phyloP scores from a whole-genome alignment of 2,797 vertebrate genomes.

The Lepilemur septentrionalis region DNA sequence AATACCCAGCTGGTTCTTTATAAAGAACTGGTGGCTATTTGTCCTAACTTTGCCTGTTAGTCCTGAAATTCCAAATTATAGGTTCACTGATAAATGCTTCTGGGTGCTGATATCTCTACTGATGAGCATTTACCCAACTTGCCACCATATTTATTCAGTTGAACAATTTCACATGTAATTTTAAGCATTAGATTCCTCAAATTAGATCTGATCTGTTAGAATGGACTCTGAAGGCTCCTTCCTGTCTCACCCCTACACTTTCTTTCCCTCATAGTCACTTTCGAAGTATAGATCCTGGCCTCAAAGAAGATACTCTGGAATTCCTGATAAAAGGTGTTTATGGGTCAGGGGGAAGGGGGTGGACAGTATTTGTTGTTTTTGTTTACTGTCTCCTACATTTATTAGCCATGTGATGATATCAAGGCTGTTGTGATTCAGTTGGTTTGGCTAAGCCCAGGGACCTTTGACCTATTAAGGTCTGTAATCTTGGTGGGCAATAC shows the following conservation, averaged over 20 bases:
- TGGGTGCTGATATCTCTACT: neutral
- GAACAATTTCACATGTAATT: neutral
- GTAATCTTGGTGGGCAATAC: constrained; percentile 93
- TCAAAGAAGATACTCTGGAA: constrained; percentile 93
- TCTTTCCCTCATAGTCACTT: constrained; percentile 86
- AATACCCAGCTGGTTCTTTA: neutral
- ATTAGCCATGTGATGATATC: constrained; percentile 89
- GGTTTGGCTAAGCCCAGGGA: constrained; percentile 79
- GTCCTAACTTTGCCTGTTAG: neutral
- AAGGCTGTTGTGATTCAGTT: constrained; percentile 90
- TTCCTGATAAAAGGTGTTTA: constrained; percentile 90
- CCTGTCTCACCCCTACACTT: constrained; percentile 53
- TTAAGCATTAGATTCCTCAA: neutral
- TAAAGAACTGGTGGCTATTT: neutral
- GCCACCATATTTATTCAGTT: neutral
- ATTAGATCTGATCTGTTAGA: constrained; percentile 2
- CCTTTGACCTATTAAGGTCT: constrained; percentile 84
- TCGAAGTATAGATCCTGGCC: constrained; percentile 81
- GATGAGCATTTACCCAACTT: neutral
- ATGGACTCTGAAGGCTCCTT: neutral
- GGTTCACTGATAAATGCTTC: neutral
- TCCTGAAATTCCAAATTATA: constrained; percentile 38
- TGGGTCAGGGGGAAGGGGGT: neutral
- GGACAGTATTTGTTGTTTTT: neutral
- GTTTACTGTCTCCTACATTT: neutral